Base-by-base conservation (phyloP, 2,113 vertebrate species). In the Clarias batrachus region DNA sequence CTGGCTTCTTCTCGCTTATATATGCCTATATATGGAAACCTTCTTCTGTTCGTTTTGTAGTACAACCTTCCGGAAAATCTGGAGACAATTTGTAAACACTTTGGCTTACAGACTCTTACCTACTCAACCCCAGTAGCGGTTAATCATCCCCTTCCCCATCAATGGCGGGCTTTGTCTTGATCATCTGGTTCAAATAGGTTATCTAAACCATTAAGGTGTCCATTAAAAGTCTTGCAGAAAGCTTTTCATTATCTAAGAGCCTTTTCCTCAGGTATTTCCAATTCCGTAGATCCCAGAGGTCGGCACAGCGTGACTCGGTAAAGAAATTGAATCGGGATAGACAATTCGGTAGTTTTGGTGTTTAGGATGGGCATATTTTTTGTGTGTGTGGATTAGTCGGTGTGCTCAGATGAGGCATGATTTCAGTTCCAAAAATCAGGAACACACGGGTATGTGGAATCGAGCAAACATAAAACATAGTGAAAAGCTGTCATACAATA, bases 61-160 rank as follows among this genome's bases (percentile, higher is more conserved):
- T 60, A 60, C 78, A 80, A 37, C 12, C 56, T 80, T 56, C 30
- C 17, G 60, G 27, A 80, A 62, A 60, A 80, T 37, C 78, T 80
- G 78, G 78, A 80, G 78, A 60, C 78, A 37, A 80, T 80, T 80
- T 62, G 60, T 23, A 37, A 80, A 21, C 78, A 80, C 78, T 79
- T 79, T 60, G 78, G 17, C 78, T 80, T 80, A 33, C 78, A 80
- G 57, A 60, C 30, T 14, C 19, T 62, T 37, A 60, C 27, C 78
- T 80, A 56, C 30, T 33, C 4, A 5, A 21, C 57, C 1, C 4
- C 1, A 27, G 9, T 23, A 30, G 30, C 11, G 23, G 6, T 80
- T 62, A 37, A 62, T 80, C 57, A 12, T 62, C n/a, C 52, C 30
- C 13, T 27, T 80, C 30, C 60, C 78, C 6, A 37, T 37, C 30